Evolutionary conservation across 2,797 vertebrate species (phyloP), one percentile per base, ranked within the genome.

Genomic region (Petrocephalus sullivani): DNA sequence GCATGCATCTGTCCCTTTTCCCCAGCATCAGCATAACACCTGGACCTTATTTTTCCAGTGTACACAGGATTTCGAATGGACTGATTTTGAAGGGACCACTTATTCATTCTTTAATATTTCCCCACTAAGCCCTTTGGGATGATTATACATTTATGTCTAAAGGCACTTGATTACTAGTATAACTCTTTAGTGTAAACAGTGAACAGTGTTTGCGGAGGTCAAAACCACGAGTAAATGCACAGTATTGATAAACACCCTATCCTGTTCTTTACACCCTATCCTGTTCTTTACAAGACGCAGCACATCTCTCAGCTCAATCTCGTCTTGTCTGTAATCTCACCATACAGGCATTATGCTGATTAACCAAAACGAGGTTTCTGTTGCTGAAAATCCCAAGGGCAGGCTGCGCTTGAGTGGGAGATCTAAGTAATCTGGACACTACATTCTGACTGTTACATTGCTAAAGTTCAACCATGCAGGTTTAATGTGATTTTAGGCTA

Each of bases 401-500:
- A 41, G 54, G 7, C 28, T 86, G 53, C 1, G 21, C 56, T 85
- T 54, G 83, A 56, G 23, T 85, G 28, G 16, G 19, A n/a, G 16
- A 41, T 16, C 19, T 41, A 10, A 60, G 54, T 46, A 9, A 58
- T 46, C 23, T 41, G 56, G 33, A 54, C 21, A 16, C 4, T 54
- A 58, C 12, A 33, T 21, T 86, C 28, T 60, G 56, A 60, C 84
- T 60, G 16, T 51, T 49, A 67, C 33, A 67, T 67, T 67, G 58
- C 71, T 21, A 46, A 81, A 57, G 54, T 10, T 58, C 67, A 41
- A 21, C 19, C 87, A 75, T 21, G 67, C 71, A 75, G 53, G 54
- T 60, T 54, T 87, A 57, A 87, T 41, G 57, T 82, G 87, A 81
- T 87, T 87, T 71, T 71, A 75, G 64, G 46, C 33, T 81, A 12